Evolutionary conservation across 2,797 vertebrate species (phyloP), one percentile per base, ranked within the genome.

Genomic region (Rhynchotus rufescens): DNA sequence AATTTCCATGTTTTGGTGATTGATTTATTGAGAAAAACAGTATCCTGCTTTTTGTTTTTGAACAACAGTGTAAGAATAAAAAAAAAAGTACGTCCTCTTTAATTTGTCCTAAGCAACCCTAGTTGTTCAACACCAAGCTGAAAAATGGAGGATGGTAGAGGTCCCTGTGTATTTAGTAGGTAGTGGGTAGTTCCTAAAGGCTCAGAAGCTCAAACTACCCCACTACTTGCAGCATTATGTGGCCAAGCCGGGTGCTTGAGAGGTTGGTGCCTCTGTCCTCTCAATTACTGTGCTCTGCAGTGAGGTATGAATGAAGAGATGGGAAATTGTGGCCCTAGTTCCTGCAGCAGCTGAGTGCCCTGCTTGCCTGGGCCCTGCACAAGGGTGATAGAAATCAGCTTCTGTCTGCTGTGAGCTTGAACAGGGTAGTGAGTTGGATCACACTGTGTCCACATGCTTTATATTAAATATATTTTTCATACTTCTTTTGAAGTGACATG

Each of bases 1-100:
- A 91, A 59, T 64, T 81, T 95, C 65, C 51, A 80, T 84, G 21
- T 88, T 95, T 82, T 51, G 64, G 12, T 82, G 86, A 90, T 92
- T 80, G 88, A 73, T 92, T 84, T 59, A 71, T 64, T 73, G 74
- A 85, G 32, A n/a, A 57, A 69, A 94, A 69, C 26, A 52, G 2
- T 67, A 49, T 78, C 75, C 17, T 79, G 64, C 42, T 40, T 76
- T 62, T 90, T 87, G 74, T 36, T 36, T 36, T 36, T 59, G 76
- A 88, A 75, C 32, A 68, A 40, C 36, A 47, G 3, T 44, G 4
- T 57, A 84, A 65, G 44, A 47, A 72, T 49, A 44, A 69, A 44
- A 88, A 21, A 21, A 3, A 65, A 40, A 13, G 4, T 71, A 15
- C 56, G 14, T 75, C 44, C 11, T 69, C 23, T 59, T 68, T 45